Conservation (phyloP, 2,797 vertebrate species). For the Phoeniculus purpureus region DNA sequence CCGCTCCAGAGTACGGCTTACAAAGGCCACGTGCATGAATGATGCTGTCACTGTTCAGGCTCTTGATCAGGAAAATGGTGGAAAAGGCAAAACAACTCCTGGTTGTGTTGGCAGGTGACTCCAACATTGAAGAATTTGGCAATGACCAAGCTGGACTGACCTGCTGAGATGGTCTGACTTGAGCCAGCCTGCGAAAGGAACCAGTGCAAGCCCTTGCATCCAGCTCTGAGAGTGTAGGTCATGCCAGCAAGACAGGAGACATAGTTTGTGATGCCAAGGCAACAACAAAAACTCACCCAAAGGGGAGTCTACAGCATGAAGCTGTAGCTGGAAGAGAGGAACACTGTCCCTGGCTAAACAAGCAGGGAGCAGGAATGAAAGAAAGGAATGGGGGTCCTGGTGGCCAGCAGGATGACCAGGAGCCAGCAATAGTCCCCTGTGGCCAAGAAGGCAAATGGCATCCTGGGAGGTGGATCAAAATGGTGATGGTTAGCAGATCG, state of each 20-base stretch:
- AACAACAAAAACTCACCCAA: neutral
- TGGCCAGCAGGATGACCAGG: too few species aligned
- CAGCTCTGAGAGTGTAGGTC: neutral
- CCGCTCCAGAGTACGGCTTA: neutral
- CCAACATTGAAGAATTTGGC: fast-evolving
- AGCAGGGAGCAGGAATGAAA: neutral
- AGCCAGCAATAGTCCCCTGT: too few species aligned
- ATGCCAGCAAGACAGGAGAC: neutral
- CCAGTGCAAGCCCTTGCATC: fast-evolving
- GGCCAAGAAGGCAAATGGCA: too few species aligned
- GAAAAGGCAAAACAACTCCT: neutral
- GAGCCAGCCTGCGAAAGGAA: neutral
- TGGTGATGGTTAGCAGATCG: too few species aligned
- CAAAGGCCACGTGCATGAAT: neutral
- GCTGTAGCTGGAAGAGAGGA: neutral
- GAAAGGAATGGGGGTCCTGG: neutral
- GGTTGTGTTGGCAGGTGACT: neutral
- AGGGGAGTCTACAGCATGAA: neutral
- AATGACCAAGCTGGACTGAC: neutral
- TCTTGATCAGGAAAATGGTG: neutral
- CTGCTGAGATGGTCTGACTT: neutral
- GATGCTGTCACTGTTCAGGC: neutral
- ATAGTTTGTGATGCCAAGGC: fast-evolving
- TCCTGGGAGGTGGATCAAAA: too few species aligned
- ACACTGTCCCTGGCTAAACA: neutral